These are phyloP conservation scores for Metacarcinus magister DNA, from an alignment of 2,888 invertebrate genomes.

Conservation along the genomic window DNA sequence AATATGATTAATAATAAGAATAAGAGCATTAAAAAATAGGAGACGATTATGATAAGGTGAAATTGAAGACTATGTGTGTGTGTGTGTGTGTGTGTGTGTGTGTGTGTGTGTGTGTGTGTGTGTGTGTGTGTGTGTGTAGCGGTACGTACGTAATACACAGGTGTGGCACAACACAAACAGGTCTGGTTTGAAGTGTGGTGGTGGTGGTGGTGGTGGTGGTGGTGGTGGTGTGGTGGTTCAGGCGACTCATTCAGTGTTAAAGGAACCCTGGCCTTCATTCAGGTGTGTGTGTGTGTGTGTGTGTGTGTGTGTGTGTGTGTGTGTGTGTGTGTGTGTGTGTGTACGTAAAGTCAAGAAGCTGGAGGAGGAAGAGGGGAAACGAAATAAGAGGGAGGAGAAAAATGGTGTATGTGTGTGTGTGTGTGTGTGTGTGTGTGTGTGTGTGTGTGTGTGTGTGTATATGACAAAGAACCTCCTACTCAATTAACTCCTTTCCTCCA, in stretches of 20 bases:
- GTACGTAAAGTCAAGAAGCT: neutral
- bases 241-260: neutral
- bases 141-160: neutral
- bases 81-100: neutral
- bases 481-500: neutral
- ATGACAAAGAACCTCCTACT: neutral
- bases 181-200: neutral
- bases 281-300: neutral
- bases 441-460: slow-evolving; percentile 4
- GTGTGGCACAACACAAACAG: neutral
- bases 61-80: neutral
- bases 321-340: slow-evolving; percentile 33
- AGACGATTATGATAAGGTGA: neutral
- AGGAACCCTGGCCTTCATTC: slow-evolving; percentile 21
- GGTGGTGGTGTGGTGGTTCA: neutral
- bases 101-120: slow-evolving; percentile 3
- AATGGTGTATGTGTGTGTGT: neutral
- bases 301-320: slow-evolving; percentile 39
- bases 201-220: slow-evolving; percentile 22
- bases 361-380: neutral
- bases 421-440: slow-evolving; percentile 15
- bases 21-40: too few relatives aligned
- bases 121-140: slow-evolving; percentile 13
- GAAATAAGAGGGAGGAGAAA: neutral
- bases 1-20: neutral